These are phyloP conservation scores for Tetraodon nigroviridis DNA, from an alignment of 2,113 vertebrate genomes.

Conservation along the genomic window DNA sequence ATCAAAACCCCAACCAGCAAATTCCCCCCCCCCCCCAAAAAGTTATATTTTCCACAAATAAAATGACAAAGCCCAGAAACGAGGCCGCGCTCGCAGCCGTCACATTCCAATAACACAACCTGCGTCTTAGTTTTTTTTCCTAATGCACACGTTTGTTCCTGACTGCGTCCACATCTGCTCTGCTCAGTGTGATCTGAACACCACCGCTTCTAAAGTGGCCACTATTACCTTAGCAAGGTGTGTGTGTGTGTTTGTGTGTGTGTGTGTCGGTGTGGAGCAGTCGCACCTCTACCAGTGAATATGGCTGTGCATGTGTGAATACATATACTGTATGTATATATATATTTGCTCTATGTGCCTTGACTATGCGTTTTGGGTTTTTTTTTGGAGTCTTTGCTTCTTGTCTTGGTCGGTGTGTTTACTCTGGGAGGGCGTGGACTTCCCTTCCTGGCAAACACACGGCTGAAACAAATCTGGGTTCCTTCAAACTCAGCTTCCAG, in stretches of 20 bases:
- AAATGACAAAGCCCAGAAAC: slow-evolving; percentile 21
- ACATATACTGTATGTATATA: neutral
- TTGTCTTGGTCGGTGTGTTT: slow-evolving; percentile 19
- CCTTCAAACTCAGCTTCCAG: slow-evolving; percentile 2
- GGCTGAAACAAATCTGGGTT: slow-evolving; percentile 1
- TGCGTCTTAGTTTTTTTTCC: neutral
- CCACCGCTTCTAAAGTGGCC: neutral
- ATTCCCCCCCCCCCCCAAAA: too few species aligned
- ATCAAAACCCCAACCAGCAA: neutral
- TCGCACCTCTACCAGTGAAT: too few species aligned
- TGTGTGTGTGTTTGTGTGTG: too few species aligned
- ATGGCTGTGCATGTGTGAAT: neutral
- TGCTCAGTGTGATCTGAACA: too few species aligned
- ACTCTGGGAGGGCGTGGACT: slow-evolving; percentile 29
- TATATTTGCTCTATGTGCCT: neutral
- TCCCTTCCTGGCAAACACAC: slow-evolving; percentile 14
- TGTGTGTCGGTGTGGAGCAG: too few species aligned
- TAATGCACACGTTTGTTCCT: neutral
- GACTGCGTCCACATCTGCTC: neutral
- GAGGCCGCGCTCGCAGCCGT: neutral
- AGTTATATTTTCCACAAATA: slow-evolving; percentile 38
- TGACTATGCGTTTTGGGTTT: neutral
- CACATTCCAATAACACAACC: neutral
- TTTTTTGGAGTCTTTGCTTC: neutral
- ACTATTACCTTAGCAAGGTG: too few species aligned